Percentiles rank a stretch among this genome's conserved stretches.
phyloP scores from a whole-genome alignment of 1,140 invertebrate genomes.

The Drosophila suzukii region DNA sequence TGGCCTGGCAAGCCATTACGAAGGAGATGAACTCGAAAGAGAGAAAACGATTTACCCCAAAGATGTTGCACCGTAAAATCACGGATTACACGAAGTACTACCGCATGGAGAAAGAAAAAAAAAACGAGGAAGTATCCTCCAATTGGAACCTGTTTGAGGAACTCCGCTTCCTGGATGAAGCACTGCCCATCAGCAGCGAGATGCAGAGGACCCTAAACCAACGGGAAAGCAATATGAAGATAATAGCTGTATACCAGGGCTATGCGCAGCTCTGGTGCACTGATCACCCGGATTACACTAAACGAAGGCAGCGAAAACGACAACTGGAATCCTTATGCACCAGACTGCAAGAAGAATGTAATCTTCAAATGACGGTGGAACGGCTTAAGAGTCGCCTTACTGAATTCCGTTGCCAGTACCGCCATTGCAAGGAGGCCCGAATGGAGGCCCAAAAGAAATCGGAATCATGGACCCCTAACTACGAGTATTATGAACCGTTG shows the following conservation, averaged over 20 bases:
- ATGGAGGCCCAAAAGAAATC: slow-evolving; percentile 28
- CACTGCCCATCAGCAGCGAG: slow-evolving; percentile 61
- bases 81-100: slow-evolving; percentile 75
- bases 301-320: slow-evolving; percentile 55
- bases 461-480: slow-evolving; percentile 48
- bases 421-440: slow-evolving; percentile 64
- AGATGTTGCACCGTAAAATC: slow-evolving; percentile 70
- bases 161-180: slow-evolving; percentile 70
- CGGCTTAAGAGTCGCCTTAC: slow-evolving; percentile 67
- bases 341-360: slow-evolving; percentile 62
- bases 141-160: slow-evolving; percentile 69
- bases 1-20: slow-evolving; percentile 62
- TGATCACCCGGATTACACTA: slow-evolving; percentile 71
- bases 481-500: slow-evolving; percentile 64
- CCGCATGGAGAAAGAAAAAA: slow-evolving; percentile 45
- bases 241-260: slow-evolving; percentile 68
- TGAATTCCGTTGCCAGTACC: slow-evolving; percentile 72
- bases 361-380: slow-evolving; percentile 66
- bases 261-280: slow-evolving; percentile 74
- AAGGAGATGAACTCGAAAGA: slow-evolving; percentile 37
- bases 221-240: slow-evolving; percentile 68
- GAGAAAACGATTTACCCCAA: slow-evolving; percentile 42
- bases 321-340: slow-evolving; percentile 67
- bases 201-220: slow-evolving; percentile 62
- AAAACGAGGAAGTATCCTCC: not conserved